These are phyloP conservation scores for Pogonocherus hispidulus DNA, from an alignment of 2,888 invertebrate species.

Conservation along the genomic window DNA sequence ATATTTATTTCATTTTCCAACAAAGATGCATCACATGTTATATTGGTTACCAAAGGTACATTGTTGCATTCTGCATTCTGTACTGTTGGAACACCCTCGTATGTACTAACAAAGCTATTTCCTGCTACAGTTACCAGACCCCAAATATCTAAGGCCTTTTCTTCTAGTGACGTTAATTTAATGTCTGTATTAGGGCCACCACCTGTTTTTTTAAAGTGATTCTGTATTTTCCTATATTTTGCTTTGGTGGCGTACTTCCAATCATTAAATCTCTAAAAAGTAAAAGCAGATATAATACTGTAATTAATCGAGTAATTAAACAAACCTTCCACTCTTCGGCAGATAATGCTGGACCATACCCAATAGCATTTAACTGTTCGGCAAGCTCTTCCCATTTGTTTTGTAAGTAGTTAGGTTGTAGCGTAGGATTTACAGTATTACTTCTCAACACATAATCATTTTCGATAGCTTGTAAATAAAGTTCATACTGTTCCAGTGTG, in stretches of 20 bases:
- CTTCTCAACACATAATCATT: conserved; percentile 29
- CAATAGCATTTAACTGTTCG: conserved; percentile 30
- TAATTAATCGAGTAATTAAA: too few species aligned
- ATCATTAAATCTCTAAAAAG: conserved; percentile 34
- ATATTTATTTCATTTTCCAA: neutral
- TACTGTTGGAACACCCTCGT: conserved; percentile 17
- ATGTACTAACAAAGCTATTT: neutral
- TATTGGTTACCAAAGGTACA: neutral
- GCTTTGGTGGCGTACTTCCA: conserved; percentile 27
- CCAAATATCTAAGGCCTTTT: conserved; percentile 33
- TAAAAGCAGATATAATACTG: too few species aligned
- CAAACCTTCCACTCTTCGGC: conserved; percentile 36
- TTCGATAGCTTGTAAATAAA: conserved; percentile 4
- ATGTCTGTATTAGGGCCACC: conserved; percentile 16
- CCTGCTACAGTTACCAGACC: conserved; percentile 35
- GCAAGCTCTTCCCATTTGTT: conserved; percentile 34
- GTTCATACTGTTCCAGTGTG: neutral
- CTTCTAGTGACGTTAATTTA: conserved; percentile 33
- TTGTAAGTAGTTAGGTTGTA: conserved; percentile 27
- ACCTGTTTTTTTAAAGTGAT: conserved; percentile 25
- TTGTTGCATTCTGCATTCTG: too few species aligned
- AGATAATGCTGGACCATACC: conserved; percentile 31
- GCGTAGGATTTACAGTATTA: conserved; percentile 28
- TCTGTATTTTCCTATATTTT: conserved; percentile 12
- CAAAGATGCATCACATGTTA: neutral